phyloP scores from a whole-genome alignment of 1,140 invertebrate genomes.

The Gyrodactylus salaris region DNA sequence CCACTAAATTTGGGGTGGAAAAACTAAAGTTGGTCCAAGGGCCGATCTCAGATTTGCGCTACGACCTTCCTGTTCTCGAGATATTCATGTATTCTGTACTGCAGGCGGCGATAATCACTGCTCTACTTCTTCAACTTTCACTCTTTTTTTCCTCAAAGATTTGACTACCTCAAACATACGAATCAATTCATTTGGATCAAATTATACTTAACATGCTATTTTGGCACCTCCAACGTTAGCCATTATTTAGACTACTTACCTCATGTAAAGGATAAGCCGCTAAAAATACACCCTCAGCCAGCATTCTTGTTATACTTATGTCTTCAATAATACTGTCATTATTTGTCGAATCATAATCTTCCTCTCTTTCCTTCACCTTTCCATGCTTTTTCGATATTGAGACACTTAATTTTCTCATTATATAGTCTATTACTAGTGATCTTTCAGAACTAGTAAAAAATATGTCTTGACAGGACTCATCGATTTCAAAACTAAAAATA shows the following conservation, averaged over 20 bases:
- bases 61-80: too few species aligned
- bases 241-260: too few species aligned
- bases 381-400: not conserved
- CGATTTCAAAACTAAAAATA: not conserved
- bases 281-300: not conserved
- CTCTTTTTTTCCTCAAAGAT: not conserved
- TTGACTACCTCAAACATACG: not conserved
- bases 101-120: too few species aligned
- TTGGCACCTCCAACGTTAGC: too few species aligned
- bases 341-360: not conserved
- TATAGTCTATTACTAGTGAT: not conserved
- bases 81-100: too few species aligned
- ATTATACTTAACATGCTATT: too few species aligned
- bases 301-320: not conserved
- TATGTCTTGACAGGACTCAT: not conserved
- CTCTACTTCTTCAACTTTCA: not conserved
- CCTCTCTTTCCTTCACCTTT: not conserved
- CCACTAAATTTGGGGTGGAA: too few species aligned
- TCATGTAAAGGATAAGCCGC: conserved; percentile 5
- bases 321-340: not conserved
- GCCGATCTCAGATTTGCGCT: too few species aligned
- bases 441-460: conserved; percentile 1
- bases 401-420: conserved; percentile 2
- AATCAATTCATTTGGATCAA: not conserved
- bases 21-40: too few species aligned